phyloP scores from a whole-genome alignment of 2,888 invertebrate genomes.

The Dicyrtoma fusca region DNA sequence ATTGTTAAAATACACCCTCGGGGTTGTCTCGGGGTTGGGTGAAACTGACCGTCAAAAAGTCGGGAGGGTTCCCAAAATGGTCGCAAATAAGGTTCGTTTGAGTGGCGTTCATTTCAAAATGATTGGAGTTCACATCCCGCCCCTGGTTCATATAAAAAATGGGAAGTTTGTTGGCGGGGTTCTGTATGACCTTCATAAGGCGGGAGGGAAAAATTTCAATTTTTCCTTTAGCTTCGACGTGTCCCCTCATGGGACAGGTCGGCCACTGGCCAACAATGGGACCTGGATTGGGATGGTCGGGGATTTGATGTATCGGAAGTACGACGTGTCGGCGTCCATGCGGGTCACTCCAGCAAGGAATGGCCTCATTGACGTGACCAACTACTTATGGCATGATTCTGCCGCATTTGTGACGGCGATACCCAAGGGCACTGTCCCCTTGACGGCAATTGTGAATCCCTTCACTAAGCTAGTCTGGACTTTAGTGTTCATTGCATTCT shows the following conservation, averaged over 20 bases:
- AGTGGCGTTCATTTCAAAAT: constrained; percentile 27
- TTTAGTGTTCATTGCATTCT: constrained; percentile 4
- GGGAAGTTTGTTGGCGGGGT: neutral
- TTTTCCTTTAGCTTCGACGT: neutral
- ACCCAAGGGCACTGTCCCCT: constrained; percentile 22
- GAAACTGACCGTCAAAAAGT: too few species aligned
- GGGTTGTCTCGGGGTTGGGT: too few species aligned
- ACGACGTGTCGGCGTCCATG: constrained; percentile 29
- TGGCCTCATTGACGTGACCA: constrained; percentile 14
- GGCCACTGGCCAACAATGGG: constrained; percentile 35
- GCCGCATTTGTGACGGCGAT: constrained; percentile 26
- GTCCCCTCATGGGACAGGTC: neutral
- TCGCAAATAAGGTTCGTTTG: too few species aligned
- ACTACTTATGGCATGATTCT: constrained; percentile 16
- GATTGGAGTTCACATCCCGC: constrained; percentile 14
- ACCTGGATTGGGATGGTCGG: constrained; percentile 38
- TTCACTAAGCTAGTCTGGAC: constrained; percentile 31
- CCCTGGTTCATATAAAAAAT: constrained; percentile 6
- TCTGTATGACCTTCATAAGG: neutral
- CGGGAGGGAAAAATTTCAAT: constrained; percentile 1
- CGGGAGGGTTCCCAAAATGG: too few species aligned
- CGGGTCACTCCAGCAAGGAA: constrained; percentile 25
- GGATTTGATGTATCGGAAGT: constrained; percentile 18
- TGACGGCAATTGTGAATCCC: constrained; percentile 28
- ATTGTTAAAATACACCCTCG: too few species aligned